These are phyloP conservation scores for Heterodera schachtii DNA, from an alignment of 1,140 invertebrate species.

Conservation along the genomic window DNA sequence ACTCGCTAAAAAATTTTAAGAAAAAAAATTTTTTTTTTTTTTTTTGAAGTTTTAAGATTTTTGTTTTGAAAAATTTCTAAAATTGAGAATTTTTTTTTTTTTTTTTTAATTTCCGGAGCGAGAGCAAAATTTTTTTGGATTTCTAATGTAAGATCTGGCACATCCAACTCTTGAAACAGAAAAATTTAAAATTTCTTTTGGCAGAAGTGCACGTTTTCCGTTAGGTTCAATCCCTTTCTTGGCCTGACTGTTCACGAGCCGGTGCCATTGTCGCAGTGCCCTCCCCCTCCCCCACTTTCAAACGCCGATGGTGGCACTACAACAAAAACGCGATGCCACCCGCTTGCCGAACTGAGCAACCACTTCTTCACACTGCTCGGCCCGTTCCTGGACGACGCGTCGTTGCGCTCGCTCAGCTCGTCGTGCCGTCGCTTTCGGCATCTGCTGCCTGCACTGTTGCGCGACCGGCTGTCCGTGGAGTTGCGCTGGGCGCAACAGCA, in stretches of 20 bases:
- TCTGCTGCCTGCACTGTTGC: background rate
- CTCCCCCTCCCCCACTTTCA: background rate
- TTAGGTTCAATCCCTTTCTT: constrained; percentile 23
- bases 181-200: too few species aligned
- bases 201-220: too few species aligned
- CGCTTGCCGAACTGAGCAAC: background rate
- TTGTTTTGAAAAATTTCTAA: too few species aligned
- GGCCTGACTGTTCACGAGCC: constrained; percentile 8
- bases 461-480: constrained; percentile 4
- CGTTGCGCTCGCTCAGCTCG: constrained; percentile 3
- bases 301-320: background rate
- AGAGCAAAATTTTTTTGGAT: too few species aligned
- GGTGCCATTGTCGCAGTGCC: background rate
- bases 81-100: too few species aligned
- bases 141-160: too few species aligned
- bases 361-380: constrained; percentile 15
- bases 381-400: constrained; percentile 19
- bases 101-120: too few species aligned
- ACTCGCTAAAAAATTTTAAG: too few species aligned
- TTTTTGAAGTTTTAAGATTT: too few species aligned
- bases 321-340: too few species aligned
- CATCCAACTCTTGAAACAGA: too few species aligned
- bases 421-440: constrained; percentile 14
- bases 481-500: background rate
- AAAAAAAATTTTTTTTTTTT: too few species aligned